These are phyloP conservation scores for Xanthorhoe spadicearia DNA, from an alignment of 2,888 invertebrate species.

Conservation along the genomic window DNA sequence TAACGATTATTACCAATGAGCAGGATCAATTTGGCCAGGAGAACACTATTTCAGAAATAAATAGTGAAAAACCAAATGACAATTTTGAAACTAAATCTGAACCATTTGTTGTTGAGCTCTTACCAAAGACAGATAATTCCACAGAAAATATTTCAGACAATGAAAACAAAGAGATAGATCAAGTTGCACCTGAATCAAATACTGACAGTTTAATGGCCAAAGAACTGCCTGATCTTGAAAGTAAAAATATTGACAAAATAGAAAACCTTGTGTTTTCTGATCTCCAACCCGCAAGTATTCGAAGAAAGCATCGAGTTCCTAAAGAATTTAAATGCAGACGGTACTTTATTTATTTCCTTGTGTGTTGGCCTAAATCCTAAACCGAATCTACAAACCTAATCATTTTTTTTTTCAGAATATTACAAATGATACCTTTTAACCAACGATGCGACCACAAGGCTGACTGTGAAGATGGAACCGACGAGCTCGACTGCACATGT, in stretches of 20 bases:
- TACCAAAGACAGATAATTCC: constrained; percentile 36
- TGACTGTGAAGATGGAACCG: constrained; percentile 93
- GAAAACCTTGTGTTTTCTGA: constrained; percentile 59
- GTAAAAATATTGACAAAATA: constrained; percentile 51
- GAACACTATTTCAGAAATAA: constrained; percentile 5
- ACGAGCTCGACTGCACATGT: constrained; percentile 90
- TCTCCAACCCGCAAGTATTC: constrained; percentile 66
- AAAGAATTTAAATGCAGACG: constrained; percentile 74
- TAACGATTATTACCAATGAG: not conserved
- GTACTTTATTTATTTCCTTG: constrained; percentile 52
- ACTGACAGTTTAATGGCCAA: constrained; percentile 36
- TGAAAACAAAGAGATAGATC: constrained; percentile 24
- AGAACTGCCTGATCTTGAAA: constrained; percentile 49
- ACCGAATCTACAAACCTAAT: not conserved
- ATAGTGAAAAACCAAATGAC: constrained; percentile 15
- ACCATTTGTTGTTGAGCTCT: constrained; percentile 47
- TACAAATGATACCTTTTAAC: constrained; percentile 85
- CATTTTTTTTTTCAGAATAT: constrained; percentile 79
- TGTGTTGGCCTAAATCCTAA: not conserved
- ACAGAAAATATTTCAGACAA: constrained; percentile 5
- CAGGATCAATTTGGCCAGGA: constrained; percentile 1
- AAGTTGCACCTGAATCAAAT: constrained; percentile 24
- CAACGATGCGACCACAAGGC: constrained; percentile 88
- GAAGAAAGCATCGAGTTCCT: constrained; percentile 62
- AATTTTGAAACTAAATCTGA: constrained; percentile 46